Percentiles rank a stretch among this genome's conserved stretches.
These are phyloP conservation scores for Lithophane semibrunnea DNA, from an alignment of 2,888 invertebrate genomes.

Conservation along the genomic window DNA sequence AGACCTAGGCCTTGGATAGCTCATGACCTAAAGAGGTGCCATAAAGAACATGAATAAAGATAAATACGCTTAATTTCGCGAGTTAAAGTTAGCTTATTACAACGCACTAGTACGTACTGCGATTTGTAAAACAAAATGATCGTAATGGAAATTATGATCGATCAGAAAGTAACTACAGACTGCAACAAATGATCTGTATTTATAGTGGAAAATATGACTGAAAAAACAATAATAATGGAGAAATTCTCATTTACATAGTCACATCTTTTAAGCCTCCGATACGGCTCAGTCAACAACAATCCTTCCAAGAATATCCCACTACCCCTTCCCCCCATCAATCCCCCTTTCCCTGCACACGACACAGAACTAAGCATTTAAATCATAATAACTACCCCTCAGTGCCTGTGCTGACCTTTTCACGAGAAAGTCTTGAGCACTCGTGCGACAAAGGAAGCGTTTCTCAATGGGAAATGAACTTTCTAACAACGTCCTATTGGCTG, in stretches of 20 bases:
- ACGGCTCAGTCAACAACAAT: not conserved
- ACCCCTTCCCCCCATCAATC: slow-evolving; percentile 5
- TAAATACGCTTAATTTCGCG: too few species aligned
- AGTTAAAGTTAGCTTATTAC: not conserved
- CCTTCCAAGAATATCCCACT: not conserved
- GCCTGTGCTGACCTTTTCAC: slow-evolving; percentile 53
- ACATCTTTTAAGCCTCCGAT: not conserved
- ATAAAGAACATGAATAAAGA: too few species aligned
- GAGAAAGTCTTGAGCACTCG: slow-evolving; percentile 34
- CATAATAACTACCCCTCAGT: slow-evolving; percentile 31
- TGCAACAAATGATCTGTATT: not conserved
- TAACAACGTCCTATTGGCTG: slow-evolving; percentile 36
- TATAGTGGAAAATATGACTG: not conserved
- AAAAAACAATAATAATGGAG: not conserved
- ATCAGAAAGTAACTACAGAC: not conserved
- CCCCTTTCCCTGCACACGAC: slow-evolving; percentile 13
- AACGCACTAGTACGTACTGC: not conserved
- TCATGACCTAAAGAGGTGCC: too few species aligned
- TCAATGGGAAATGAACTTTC: slow-evolving; percentile 57
- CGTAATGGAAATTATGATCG: too few species aligned
- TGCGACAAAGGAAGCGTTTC: slow-evolving; percentile 52
- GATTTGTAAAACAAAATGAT: too few species aligned
- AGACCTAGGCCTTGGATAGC: too few species aligned
- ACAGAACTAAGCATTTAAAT: slow-evolving; percentile 43
- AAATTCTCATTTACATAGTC: not conserved